These are phyloP conservation scores for Oscheius sp. DNA, from an alignment of 2,888 invertebrate genomes.

Conservation along the genomic window DNA sequence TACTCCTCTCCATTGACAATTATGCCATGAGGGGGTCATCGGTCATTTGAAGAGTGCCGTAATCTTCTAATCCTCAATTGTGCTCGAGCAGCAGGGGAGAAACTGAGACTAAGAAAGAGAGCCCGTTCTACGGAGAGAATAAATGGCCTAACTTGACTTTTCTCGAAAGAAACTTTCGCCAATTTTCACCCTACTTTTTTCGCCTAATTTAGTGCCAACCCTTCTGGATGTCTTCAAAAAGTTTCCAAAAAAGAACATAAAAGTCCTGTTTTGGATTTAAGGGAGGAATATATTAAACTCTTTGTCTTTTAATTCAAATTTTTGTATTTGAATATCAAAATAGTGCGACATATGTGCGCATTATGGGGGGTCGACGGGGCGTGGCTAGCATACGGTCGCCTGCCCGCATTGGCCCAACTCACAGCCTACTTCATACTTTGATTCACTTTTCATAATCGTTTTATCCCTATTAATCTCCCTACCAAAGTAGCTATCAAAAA, in stretches of 20 bases:
- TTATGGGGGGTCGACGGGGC: constrained; percentile 17
- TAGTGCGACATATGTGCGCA: constrained; percentile 24
- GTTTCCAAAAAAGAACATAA: no score
- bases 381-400: constrained; percentile 29
- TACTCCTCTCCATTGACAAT: not conserved
- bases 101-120: not conserved
- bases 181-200: no score
- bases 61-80: constrained; percentile 29
- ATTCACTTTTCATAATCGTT: constrained; percentile 20
- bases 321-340: constrained; percentile 8
- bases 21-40: constrained; percentile 22
- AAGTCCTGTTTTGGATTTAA: no score
- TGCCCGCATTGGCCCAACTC: constrained; percentile 29
- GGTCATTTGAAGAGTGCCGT: constrained; percentile 26
- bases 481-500: not conserved
- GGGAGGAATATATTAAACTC: no score
- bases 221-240: no score
- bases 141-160: no score
- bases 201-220: no score
- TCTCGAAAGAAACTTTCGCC: not conserved
- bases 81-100: constrained; percentile 4
- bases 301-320: no score
- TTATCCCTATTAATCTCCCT: constrained; percentile 3
- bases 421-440: constrained; percentile 26
- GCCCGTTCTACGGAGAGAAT: no score